Evolutionary conservation across 2,113 vertebrate genomes (phyloP), one percentile per base, ranked within the genome.

Genomic region (Lates calcarifer): DNA sequence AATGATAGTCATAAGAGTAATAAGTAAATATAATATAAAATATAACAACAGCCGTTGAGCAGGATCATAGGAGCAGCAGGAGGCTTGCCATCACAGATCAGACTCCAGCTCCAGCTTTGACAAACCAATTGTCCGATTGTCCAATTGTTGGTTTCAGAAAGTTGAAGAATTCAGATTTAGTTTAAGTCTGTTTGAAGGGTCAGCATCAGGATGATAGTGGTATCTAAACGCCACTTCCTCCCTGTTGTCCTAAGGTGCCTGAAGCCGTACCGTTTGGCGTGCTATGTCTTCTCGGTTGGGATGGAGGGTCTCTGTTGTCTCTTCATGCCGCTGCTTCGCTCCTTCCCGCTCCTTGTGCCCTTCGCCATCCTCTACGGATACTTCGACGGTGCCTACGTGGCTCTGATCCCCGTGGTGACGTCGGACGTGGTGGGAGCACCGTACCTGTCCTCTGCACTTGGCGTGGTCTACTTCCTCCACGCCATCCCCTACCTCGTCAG

Each of bases 351-450:
- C 58, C 96, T 99, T 3, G 93, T 98, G 74, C 96, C 97, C 82
- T 99, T 98, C 56, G 96, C 98, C 6, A 95, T 97, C 79, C 96
- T 96, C 79, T 99, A 98, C 80, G 98, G 98, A 13, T 99, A 99
- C 91, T 99, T 99, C 0, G 98, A 99, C 7, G 98, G 98, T 31
- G 98, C 97, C 64, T 99, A 99, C 0, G 97, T 99, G 55, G 96
- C 97, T 0, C 90, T 99, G 82, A 97, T 99, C 64, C 97, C 98
- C 1, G 98, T 99, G 8, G 96, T 99, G 89, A 98, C 97, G 0
- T 96, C 97, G 12, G 98, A 99, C 67, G 94, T 97, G 13, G 97
- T 98, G 70, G 96, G 97, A 53, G 94, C 94, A 6, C 58, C 90
- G 6, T 95, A 94, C 80, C 93, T 99, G 75, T 97, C 98, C 1